A percentile compares a stretch with the other conserved stretches of the same genome.
phyloP scores from a whole-genome alignment of 64 coral and sea anemone species.

The Actinia equina region DNA sequence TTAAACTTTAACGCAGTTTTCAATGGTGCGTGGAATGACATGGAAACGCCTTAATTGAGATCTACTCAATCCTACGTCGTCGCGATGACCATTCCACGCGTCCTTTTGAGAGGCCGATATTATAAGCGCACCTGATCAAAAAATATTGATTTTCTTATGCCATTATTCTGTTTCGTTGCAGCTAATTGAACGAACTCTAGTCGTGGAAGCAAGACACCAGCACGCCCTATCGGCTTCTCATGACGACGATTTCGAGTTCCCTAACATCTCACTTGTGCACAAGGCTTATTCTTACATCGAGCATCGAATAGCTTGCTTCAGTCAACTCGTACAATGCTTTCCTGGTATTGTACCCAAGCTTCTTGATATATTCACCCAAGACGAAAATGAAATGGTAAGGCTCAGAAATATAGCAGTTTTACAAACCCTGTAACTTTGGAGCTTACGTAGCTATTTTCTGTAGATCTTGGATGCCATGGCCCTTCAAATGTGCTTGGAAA shows the following conservation, averaged over 20 bases:
- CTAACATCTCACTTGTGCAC: slow-evolving; percentile 34
- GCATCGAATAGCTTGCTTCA: slow-evolving; percentile 32
- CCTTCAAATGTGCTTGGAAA: slow-evolving; percentile 25
- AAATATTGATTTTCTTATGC: background rate
- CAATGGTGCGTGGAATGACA: too few species aligned
- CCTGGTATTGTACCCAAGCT: slow-evolving; percentile 34
- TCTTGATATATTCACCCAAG: slow-evolving; percentile 6
- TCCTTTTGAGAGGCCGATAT: too few species aligned
- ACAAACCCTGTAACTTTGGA: background rate
- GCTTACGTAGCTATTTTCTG: background rate
- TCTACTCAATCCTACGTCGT: too few species aligned
- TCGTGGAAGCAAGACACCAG: slow-evolving; percentile 23
- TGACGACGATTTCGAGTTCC: background rate
- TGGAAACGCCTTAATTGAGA: too few species aligned
- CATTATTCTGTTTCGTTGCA: background rate
- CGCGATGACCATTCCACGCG: too few species aligned
- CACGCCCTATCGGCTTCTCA: background rate
- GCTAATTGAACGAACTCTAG: slow-evolving; percentile 26
- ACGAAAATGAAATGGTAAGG: slow-evolving; percentile 45
- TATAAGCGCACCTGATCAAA: background rate
- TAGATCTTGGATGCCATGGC: slow-evolving; percentile 40
- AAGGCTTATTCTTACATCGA: slow-evolving; percentile 29
- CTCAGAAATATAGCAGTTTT: background rate
- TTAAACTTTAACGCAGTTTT: too few species aligned
- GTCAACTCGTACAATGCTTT: slow-evolving; percentile 26